phyloP scores from a whole-genome alignment of 2,888 invertebrate species.

The Lepeophtheirus nordmannii region DNA sequence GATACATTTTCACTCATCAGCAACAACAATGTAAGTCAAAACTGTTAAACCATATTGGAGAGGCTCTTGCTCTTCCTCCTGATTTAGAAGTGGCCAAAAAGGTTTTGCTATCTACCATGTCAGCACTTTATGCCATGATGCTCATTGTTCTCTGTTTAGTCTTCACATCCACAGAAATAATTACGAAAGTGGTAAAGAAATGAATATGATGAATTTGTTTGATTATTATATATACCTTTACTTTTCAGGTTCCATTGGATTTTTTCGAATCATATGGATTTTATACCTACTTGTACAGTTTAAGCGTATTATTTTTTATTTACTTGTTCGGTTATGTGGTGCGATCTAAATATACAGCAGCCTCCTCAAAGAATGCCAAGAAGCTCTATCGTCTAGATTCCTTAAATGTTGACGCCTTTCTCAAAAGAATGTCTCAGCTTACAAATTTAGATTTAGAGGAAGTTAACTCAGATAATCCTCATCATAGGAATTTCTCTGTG shows the following conservation, averaged over 20 bases:
- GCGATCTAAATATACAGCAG: constrained; percentile 32
- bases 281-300: constrained; percentile 82
- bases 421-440: not conserved
- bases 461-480: not conserved
- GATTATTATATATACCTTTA: not conserved
- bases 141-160: constrained; percentile 16
- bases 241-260: constrained; percentile 15
- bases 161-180: constrained; percentile 16
- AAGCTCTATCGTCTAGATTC: not conserved
- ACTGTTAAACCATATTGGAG: not conserved
- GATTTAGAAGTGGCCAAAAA: constrained; percentile 1
- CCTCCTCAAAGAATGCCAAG: not conserved
- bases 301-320: constrained; percentile 77
- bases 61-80: not conserved
- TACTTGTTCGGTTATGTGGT: constrained; percentile 87
- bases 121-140: constrained; percentile 15
- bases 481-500: no score
- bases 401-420: not conserved
- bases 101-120: constrained; percentile 9
- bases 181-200: not conserved
- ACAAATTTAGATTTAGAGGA: not conserved
- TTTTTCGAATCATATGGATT: constrained; percentile 44
- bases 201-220: no score
- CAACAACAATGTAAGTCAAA: not conserved
- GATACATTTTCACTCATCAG: not conserved